Percentiles rank a stretch among this genome's conserved stretches.
phyloP scores from a whole-genome alignment of 1,140 invertebrate species.

The Drosophila ambigua region DNA sequence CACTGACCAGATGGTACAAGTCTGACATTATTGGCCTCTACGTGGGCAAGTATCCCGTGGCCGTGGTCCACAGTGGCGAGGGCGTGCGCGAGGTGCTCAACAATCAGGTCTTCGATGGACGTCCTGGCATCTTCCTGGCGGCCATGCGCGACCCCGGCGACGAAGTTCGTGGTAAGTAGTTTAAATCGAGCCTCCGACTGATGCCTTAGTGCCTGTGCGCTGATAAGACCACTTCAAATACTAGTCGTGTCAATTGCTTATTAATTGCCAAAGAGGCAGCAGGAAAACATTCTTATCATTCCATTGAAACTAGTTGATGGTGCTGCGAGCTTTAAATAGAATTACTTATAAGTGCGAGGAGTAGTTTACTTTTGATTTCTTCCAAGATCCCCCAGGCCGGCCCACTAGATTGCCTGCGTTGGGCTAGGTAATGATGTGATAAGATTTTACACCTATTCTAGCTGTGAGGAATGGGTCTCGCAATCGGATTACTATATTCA shows the following conservation, averaged over 20 bases:
- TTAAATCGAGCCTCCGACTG: neutral
- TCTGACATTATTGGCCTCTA: slow-evolving; percentile 84
- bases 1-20: slow-evolving; percentile 79
- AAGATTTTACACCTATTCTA: neutral
- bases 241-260: slow-evolving; percentile 29
- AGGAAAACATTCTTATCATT: slow-evolving; percentile 31
- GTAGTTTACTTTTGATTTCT: neutral
- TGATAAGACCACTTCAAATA: slow-evolving; percentile 1
- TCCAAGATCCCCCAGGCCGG: too few relatives aligned
- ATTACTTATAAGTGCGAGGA: neutral
- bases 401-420: neutral
- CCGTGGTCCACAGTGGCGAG: slow-evolving; percentile 81
- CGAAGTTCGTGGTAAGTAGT: slow-evolving; percentile 74
- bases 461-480: neutral
- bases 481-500: too few relatives aligned
- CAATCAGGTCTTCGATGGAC: slow-evolving; percentile 84
- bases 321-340: slow-evolving; percentile 1
- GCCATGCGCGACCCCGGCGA: slow-evolving; percentile 64
- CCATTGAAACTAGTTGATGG: neutral
- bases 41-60: slow-evolving; percentile 73
- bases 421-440: neutral
- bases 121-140: slow-evolving; percentile 52
- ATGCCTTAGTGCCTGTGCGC: neutral
- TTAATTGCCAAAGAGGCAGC: slow-evolving; percentile 19
- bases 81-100: slow-evolving; percentile 83